Evolutionary conservation across 1,140 invertebrate genomes (phyloP).

Genomic region (Mylabris phalerata): DNA sequence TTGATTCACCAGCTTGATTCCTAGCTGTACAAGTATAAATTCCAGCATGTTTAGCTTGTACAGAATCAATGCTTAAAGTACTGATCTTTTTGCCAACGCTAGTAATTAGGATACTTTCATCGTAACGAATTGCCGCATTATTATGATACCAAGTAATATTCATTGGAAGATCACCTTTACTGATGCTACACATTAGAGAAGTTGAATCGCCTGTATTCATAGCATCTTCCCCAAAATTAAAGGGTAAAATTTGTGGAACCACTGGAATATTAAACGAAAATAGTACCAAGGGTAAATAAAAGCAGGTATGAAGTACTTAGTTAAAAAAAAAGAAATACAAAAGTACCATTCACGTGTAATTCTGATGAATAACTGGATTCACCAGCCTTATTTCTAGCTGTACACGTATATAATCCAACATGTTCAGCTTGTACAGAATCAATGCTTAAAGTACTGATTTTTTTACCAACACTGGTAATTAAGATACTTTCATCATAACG

Average conservation of each 20-base stretch:
- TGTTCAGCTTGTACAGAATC: constrained; percentile 63
- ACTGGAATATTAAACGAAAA: constrained; percentile 32
- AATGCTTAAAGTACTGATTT: constrained; percentile 52
- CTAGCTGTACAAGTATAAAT: constrained; percentile 66
- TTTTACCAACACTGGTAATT: constrained; percentile 30
- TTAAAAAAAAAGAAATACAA: constrained; percentile 11
- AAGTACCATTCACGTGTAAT: constrained; percentile 31
- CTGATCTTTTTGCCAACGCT: constrained; percentile 47
- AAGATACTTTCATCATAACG: constrained; percentile 36
- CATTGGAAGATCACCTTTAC: constrained; percentile 47
- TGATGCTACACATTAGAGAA: constrained; percentile 45
- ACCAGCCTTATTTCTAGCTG: constrained; percentile 63
- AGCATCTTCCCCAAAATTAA: constrained; percentile 39
- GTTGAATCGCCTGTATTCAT: constrained; percentile 48
- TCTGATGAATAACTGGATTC: constrained; percentile 29
- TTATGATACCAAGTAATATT: constrained; percentile 49
- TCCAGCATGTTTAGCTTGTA: constrained; percentile 56
- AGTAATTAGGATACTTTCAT: constrained; percentile 44
- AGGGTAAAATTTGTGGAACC: constrained; percentile 44
- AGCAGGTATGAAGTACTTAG: neutral
- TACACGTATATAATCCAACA: constrained; percentile 57
- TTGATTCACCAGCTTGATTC: constrained; percentile 57
- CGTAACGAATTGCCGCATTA: constrained; percentile 40
- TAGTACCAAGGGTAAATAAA: neutral
- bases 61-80: constrained; percentile 59